These are phyloP conservation scores for Drosophila nigricruria DNA, from an alignment of 2,888 invertebrate species.

Conservation along the genomic window DNA sequence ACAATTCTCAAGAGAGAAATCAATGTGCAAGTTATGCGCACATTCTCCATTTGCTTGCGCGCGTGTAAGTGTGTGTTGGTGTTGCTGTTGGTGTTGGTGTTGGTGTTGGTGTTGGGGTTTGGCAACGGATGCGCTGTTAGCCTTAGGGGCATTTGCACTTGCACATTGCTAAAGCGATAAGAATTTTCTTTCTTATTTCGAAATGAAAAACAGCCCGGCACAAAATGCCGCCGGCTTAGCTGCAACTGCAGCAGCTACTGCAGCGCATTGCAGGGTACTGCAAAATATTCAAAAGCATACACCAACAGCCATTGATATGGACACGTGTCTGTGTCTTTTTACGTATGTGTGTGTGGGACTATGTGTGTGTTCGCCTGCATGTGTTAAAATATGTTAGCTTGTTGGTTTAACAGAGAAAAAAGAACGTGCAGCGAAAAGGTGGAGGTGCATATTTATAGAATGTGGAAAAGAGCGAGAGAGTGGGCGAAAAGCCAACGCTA, in stretches of 20 bases:
- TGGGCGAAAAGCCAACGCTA: slow-evolving; percentile 26
- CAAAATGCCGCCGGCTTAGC: slow-evolving; percentile 69
- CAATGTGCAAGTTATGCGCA: slow-evolving; percentile 79
- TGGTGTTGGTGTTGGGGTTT: slow-evolving; percentile 8
- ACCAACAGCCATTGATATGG: slow-evolving; percentile 73
- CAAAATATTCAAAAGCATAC: slow-evolving; percentile 73
- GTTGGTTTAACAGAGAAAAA: slow-evolving; percentile 76
- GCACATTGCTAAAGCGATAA: slow-evolving; percentile 75
- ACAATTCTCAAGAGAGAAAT: slow-evolving; percentile 70
- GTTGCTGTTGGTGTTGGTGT: slow-evolving; percentile 9
- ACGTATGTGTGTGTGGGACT: slow-evolving; percentile 10
- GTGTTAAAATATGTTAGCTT: slow-evolving; percentile 81
- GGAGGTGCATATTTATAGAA: slow-evolving; percentile 74
- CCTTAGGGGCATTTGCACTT: slow-evolving; percentile 77
- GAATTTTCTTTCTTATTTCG: slow-evolving; percentile 78
- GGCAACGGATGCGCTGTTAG: slow-evolving; percentile 61
- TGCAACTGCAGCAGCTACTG: slow-evolving; percentile 52
- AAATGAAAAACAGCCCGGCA: slow-evolving; percentile 76
- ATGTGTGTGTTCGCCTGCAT: slow-evolving; percentile 48
- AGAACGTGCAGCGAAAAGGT: slow-evolving; percentile 66
- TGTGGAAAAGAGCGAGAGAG: slow-evolving; percentile 3
- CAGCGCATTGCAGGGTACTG: slow-evolving; percentile 31
- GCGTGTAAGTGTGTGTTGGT: slow-evolving; percentile 3
- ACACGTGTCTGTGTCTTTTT: slow-evolving; percentile 56
- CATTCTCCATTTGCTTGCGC: slow-evolving; percentile 52